A percentile compares a stretch with the other conserved stretches of the same genome.
phyloP scores from a whole-genome alignment of 2,888 invertebrate genomes.

The Campoplex nolae region DNA sequence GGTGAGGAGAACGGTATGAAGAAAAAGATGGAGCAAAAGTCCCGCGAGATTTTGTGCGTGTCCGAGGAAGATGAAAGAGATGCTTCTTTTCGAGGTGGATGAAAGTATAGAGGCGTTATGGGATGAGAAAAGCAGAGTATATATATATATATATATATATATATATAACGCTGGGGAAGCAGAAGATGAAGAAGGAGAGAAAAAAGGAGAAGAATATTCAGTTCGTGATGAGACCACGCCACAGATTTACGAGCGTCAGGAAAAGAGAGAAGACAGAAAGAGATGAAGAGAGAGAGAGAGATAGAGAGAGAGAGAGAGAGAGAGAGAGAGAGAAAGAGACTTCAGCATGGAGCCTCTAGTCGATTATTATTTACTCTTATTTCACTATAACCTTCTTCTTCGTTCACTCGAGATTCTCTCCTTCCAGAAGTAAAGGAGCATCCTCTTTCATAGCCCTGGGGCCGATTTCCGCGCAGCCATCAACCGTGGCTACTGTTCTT shows the following conservation, averaged over 20 bases:
- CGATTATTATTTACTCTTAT: conserved; percentile 78
- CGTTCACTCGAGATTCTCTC: conserved; percentile 62
- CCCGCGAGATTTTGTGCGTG: conserved; percentile 17
- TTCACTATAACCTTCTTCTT: conserved; percentile 64
- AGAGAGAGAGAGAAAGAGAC: conserved; percentile 3
- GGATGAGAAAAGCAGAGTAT: conserved; percentile 37
- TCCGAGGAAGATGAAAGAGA: conserved; percentile 14
- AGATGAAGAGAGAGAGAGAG: neutral
- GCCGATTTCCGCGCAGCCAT: conserved; percentile 69
- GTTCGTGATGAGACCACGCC: conserved; percentile 81
- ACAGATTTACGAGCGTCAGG: conserved; percentile 82
- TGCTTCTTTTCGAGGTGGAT: conserved; percentile 32
- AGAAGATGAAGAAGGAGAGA: conserved; percentile 32
- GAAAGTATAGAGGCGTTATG: conserved; percentile 32
- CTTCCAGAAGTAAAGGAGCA: conserved; percentile 42
- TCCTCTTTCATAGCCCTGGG: conserved; percentile 54
- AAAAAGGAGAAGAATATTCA: conserved; percentile 75
- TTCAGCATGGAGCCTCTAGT: conserved; percentile 48
- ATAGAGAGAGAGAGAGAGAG: conserved; percentile 1
- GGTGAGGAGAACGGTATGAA: neutral
- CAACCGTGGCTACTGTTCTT: conserved; percentile 51
- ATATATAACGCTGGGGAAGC: conserved; percentile 3
- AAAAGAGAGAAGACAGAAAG: conserved; percentile 61
- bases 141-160: too few species aligned
- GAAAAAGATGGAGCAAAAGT: conserved; percentile 7